These are phyloP conservation scores for Drosophila percnosoma DNA, from an alignment of 2,888 invertebrate species.

Conservation along the genomic window DNA sequence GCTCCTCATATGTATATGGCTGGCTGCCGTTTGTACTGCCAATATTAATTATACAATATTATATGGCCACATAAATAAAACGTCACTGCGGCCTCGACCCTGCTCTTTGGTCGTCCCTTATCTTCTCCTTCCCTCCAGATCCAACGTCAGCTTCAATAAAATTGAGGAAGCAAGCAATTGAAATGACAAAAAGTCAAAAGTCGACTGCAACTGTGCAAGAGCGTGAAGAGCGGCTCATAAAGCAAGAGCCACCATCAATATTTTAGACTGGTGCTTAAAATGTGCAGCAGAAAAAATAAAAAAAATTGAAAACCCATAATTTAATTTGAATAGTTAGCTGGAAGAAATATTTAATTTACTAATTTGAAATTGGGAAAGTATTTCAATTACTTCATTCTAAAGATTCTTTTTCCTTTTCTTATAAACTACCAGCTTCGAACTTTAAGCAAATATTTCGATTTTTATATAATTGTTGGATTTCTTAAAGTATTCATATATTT, in stretches of 20 bases:
- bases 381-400: background rate
- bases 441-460: background rate
- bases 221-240: conserved; percentile 4
- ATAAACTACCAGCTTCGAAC: background rate
- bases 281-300: background rate
- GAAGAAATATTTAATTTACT: background rate
- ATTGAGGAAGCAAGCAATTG: conserved; percentile 49
- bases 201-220: conserved; percentile 18
- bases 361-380: background rate
- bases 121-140: conserved; percentile 7
- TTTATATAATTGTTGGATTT: background rate
- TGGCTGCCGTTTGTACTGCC: conserved; percentile 20
- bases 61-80: conserved; percentile 72
- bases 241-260: background rate
- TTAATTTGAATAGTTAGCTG: background rate
- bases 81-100: conserved; percentile 31
- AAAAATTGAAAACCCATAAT: background rate
- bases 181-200: conserved; percentile 48
- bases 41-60: conserved; percentile 34
- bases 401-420: background rate
- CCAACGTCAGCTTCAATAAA: conserved; percentile 61
- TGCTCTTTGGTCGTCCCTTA: conserved; percentile 10
- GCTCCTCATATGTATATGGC: conserved; percentile 2
- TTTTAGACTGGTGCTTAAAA: conserved; percentile 25
- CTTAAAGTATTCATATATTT: background rate